Percentiles rank a stretch among this genome's conserved stretches.
These are phyloP conservation scores for Hetaerina americana DNA, from an alignment of 1,140 invertebrate species.

Conservation along the genomic window DNA sequence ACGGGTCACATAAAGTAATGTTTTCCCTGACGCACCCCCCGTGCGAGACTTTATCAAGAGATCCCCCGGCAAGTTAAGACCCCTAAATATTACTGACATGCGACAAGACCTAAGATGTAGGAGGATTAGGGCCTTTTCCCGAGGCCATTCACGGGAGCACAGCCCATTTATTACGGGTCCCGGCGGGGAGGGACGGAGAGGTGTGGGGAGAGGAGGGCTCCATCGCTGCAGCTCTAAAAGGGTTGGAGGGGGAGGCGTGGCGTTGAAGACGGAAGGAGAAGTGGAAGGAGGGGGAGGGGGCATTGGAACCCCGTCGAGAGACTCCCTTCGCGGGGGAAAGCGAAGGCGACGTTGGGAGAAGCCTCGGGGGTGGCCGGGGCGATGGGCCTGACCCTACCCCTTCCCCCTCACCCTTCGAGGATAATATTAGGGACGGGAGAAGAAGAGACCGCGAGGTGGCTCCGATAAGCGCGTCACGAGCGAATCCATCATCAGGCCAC, in stretches of 20 bases:
- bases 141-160: background rate
- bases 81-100: background rate
- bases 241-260: too few relatives aligned
- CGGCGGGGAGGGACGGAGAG: background rate
- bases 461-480: background rate
- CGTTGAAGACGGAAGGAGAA: too few relatives aligned
- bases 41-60: background rate
- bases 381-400: too few relatives aligned
- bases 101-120: background rate
- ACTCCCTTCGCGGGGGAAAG: too few relatives aligned
- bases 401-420: too few relatives aligned
- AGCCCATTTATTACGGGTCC: background rate
- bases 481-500: background rate
- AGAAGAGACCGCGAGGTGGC: too few relatives aligned
- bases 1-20: background rate
- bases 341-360: too few relatives aligned
- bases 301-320: too few relatives aligned
- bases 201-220: background rate
- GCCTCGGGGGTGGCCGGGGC: too few relatives aligned
- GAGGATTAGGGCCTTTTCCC: background rate
- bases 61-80: background rate
- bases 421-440: too few relatives aligned
- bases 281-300: too few relatives aligned
- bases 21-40: background rate
- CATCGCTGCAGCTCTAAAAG: too few relatives aligned